These are phyloP conservation scores for Apteryx mantelli DNA, from an alignment of 2,113 vertebrate species.

Conservation along the genomic window DNA sequence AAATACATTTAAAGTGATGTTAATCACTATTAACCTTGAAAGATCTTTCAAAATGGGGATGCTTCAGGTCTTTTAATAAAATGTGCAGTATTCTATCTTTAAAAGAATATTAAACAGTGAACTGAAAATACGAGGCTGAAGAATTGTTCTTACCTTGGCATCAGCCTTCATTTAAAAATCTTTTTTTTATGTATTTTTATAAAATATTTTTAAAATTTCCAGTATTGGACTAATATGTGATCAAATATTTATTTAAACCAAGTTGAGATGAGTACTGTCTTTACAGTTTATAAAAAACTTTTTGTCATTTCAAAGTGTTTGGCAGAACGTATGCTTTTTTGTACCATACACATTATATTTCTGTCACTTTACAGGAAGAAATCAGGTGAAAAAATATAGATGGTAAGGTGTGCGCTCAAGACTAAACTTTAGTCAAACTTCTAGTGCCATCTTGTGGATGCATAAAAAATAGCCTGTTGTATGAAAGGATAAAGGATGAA, in stretches of 20 bases:
- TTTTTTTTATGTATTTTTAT: not conserved
- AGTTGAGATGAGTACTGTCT: not conserved
- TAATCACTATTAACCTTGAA: not conserved
- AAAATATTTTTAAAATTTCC: not conserved
- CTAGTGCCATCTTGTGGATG: conserved; percentile 39
- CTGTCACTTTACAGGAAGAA: not conserved
- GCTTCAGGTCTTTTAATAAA: not conserved
- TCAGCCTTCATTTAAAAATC: not conserved
- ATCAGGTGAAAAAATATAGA: not conserved
- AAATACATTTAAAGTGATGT: not conserved
- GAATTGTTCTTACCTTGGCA: not conserved
- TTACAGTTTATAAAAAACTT: not conserved
- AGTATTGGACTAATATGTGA: not conserved
- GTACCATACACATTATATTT: not conserved
- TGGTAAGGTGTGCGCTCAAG: rapidly evolving
- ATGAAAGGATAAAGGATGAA: not conserved
- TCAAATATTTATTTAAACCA: not conserved
- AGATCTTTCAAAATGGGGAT: not conserved
- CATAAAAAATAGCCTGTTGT: not conserved
- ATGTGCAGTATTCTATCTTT: not conserved
- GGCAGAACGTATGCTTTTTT: not conserved
- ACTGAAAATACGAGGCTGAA: not conserved
- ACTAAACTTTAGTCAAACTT: not conserved
- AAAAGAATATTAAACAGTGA: not conserved
- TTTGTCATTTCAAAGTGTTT: not conserved